phyloP scores from a whole-genome alignment of 2,797 vertebrate genomes.

The Esox masquinongy region DNA sequence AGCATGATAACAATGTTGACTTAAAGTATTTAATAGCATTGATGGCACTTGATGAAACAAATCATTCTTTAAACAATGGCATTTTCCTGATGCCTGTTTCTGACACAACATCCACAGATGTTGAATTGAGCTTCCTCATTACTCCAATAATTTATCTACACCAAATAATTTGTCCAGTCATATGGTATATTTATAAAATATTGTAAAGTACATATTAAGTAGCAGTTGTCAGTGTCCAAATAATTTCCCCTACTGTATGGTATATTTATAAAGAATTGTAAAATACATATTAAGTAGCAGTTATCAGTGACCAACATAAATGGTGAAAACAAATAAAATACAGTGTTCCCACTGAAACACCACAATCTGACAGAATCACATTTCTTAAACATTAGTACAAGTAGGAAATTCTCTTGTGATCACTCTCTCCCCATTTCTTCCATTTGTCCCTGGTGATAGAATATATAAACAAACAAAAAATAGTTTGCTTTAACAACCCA shows the following conservation, averaged over 20 bases:
- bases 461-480: conserved; percentile 47
- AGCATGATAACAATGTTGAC: conserved; percentile 45
- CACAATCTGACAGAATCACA: conserved; percentile 50
- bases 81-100: conserved; percentile 1
- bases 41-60: conserved; percentile 38
- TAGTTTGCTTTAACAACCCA: conserved; percentile 35
- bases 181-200: conserved; percentile 25
- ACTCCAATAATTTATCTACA: conserved; percentile 51
- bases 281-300: conserved; percentile 52
- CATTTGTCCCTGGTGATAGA: conserved; percentile 80
- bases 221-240: conserved; percentile 46
- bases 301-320: conserved; percentile 44
- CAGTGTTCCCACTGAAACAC: conserved; percentile 52
- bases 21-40: conserved; percentile 34
- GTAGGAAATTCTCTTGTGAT: conserved; percentile 96
- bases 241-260: conserved; percentile 25
- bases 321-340: conserved; percentile 53
- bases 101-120: conserved; percentile 32
- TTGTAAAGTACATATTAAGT: conserved; percentile 47
- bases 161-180: conserved; percentile 30
- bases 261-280: conserved; percentile 27
- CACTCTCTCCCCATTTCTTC: conserved; percentile 85
- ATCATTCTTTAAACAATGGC: conserved; percentile 16
- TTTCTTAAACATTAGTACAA: conserved; percentile 93
- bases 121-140: conserved; percentile 30